Base-by-base conservation (phyloP, 2,113 vertebrate genomes). In the Nettapus auritus region DNA sequence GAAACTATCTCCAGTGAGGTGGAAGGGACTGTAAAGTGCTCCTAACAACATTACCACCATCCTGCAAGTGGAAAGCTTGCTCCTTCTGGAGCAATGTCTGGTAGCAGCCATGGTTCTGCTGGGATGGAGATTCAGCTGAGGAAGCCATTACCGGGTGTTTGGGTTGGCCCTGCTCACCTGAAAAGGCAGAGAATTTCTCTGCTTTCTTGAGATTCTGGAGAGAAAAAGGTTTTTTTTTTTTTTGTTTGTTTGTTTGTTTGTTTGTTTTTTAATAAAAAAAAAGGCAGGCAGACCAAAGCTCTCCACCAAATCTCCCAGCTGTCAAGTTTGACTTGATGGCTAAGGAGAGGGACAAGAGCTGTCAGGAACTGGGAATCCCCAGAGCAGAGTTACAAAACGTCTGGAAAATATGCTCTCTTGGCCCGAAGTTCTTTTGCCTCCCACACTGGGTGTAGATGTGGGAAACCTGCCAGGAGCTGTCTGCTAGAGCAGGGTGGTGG, bases 121-220 rank as follows among this genome's bases (percentile, higher is more conserved):
- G 2, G 55, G 33, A 52, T 22, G 9, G 46, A 84, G 28, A 7
- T 63, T 13, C 89, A 79, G 56, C 59, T 67, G 93, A 93, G 53
- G 66, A 87, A 89, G 26, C 56, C 48, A 63, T 87, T 64, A 75
- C 48, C 48, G 34, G 20, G 19, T 94, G 52, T 91, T 93, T 96
- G 28, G 46, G 44, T 78, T 94, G 84, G 66, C 62, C 52, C 11
- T 38, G 25, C 36, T 46, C 2, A 3, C 50, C 73, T 82, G 52
- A 56, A 86, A 70, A 70, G 7, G 22, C 38, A 82, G 22, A 82
- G 5, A 6, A 67, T 38, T 5, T 77, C 33, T 78, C 67, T 2
- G 0, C 62, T 95, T 91, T 64, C 66, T 71, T 77, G 19, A n/a
- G 25, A 60, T 92, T 87, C 84, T 75, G 34, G 25, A 16, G 25